Evolutionary conservation across 2,113 vertebrate species (phyloP).

Genomic region (Sander lucioperca): DNA sequence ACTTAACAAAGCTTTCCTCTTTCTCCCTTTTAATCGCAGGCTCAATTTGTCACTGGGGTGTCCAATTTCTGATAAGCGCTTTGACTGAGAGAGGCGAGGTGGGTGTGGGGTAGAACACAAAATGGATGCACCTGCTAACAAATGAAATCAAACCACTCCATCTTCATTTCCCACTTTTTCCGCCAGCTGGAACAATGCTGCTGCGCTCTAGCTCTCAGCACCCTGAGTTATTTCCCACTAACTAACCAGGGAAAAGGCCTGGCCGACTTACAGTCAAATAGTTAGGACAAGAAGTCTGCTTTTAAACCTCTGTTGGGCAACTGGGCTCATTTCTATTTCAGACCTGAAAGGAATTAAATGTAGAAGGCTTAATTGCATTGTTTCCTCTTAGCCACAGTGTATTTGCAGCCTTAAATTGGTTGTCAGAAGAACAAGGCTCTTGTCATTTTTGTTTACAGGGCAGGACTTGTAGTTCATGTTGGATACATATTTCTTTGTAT

Average conservation of each 20-base stretch:
- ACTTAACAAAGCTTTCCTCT: constrained; percentile 82
- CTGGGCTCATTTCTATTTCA: constrained; percentile 17
- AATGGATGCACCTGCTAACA: constrained; percentile 87
- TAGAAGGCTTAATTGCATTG: background rate
- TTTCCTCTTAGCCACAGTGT: background rate
- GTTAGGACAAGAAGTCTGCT: constrained; percentile 32
- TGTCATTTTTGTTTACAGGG: background rate
- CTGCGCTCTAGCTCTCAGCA: constrained; percentile 66
- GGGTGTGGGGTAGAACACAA: constrained; percentile 75
- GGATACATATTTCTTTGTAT: background rate
- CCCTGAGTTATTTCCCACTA: constrained; percentile 71
- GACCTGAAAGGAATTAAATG: constrained; percentile 13
- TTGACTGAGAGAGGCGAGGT: constrained; percentile 73
- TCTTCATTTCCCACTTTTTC: constrained; percentile 74
- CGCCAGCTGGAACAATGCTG: constrained; percentile 79
- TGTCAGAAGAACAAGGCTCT: background rate
- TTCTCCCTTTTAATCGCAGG: constrained; percentile 82
- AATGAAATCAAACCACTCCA: constrained; percentile 84
- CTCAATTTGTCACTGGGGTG: constrained; percentile 85
- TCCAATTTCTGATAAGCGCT: constrained; percentile 85
- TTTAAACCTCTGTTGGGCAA: constrained; percentile 26
- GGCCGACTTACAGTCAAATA: constrained; percentile 48
- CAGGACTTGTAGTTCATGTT: background rate
- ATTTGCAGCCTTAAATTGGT: background rate
- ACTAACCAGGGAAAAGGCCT: constrained; percentile 49